phyloP scores from a whole-genome alignment of 1,140 invertebrate species.

The Ptiloglossa arizonensis region DNA sequence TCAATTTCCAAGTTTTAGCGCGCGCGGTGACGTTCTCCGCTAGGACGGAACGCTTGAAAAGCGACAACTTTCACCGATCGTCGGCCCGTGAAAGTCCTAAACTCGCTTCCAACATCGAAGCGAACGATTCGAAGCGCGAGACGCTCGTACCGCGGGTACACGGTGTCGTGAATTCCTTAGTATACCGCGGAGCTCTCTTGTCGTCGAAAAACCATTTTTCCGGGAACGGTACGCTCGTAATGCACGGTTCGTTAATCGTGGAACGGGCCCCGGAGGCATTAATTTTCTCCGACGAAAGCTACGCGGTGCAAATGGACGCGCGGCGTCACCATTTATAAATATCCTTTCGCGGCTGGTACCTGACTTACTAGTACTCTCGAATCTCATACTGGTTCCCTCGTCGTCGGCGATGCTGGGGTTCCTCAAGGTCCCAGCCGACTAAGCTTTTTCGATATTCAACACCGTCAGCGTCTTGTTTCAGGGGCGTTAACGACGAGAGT shows the following conservation, averaged over 20 bases:
- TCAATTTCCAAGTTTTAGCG: slow-evolving; percentile 11
- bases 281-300: background rate
- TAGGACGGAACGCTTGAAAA: background rate
- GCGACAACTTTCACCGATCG: slow-evolving; percentile 13
- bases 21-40: background rate
- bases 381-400: too few relatives aligned
- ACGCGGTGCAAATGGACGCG: background rate
- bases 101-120: slow-evolving; percentile 1
- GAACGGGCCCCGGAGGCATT: background rate
- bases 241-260: slow-evolving; percentile 13
- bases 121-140: too few relatives aligned
- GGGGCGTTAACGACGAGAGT: too few relatives aligned
- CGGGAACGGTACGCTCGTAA: background rate
- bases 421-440: too few relatives aligned
- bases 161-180: too few relatives aligned
- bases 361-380: too few relatives aligned
- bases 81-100: slow-evolving; percentile 13
- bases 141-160: too few relatives aligned
- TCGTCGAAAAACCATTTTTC: background rate
- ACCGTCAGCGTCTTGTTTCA: too few relatives aligned
- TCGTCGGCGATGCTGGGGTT: too few relatives aligned
- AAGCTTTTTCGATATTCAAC: too few relatives aligned
- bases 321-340: slow-evolving; percentile 28
- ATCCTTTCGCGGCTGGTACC: background rate
- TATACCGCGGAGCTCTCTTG: too few relatives aligned